These are phyloP conservation scores for Philopedon plagiatum DNA, from an alignment of 2,888 invertebrate genomes.

Conservation along the genomic window DNA sequence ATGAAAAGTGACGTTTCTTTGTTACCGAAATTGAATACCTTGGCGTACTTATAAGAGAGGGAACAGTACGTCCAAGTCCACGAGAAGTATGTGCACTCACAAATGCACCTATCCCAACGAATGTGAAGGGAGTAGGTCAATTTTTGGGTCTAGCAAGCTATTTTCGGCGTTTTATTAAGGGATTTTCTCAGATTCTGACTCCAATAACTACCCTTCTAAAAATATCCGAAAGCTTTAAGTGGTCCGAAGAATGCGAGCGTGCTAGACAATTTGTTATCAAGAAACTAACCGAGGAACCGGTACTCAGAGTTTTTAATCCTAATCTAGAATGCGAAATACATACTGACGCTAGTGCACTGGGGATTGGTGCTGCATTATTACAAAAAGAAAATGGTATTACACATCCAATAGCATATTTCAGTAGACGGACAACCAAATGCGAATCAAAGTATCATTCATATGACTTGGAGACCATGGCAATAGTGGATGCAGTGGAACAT, in stretches of 20 bases:
- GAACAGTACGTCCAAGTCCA: conserved; percentile 44
- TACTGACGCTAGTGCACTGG: conserved; percentile 44
- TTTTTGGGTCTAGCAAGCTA: conserved; percentile 45
- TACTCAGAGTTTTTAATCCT: conserved; percentile 47
- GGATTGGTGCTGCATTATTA: conserved; percentile 39
- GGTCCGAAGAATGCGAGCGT: conserved; percentile 38
- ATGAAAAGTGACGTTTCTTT: conserved; percentile 51
- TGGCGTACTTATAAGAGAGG: conserved; percentile 48
- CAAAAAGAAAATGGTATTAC: conserved; percentile 42
- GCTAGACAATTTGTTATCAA: conserved; percentile 43
- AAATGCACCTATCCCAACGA: conserved; percentile 40
- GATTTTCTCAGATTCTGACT: conserved; percentile 45
- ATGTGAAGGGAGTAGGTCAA: conserved; percentile 52
- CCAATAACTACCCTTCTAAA: conserved; percentile 49
- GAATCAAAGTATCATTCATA: conserved; percentile 54
- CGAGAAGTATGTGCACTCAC: conserved; percentile 51
- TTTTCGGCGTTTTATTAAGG: conserved; percentile 11
- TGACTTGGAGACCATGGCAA: conserved; percentile 23
- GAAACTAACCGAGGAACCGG: conserved; percentile 43
- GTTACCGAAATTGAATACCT: conserved; percentile 51
- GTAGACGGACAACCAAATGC: conserved; percentile 44
- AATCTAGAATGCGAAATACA: conserved; percentile 43
- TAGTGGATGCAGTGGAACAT: neutral
- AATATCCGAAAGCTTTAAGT: conserved; percentile 46
- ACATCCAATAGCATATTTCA: conserved; percentile 50